Base-by-base conservation (phyloP, 2,113 vertebrate genomes). In the Rhineura floridana region DNA sequence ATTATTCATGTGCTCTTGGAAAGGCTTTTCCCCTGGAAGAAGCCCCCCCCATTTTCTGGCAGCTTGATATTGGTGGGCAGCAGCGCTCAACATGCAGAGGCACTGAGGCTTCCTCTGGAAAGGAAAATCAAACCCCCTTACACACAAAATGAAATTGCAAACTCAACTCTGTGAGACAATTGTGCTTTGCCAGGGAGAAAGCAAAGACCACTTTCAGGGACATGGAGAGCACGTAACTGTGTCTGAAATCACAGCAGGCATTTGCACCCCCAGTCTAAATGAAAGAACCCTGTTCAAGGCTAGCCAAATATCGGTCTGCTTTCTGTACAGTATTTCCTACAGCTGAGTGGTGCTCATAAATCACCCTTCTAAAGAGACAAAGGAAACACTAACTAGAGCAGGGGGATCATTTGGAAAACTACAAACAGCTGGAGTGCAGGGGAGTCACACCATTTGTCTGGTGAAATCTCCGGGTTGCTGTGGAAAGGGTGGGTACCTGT, bases 1-100 rank as follows among this genome's bases (percentile, higher is more conserved):
- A 95, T 96, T 90, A 94, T 94, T 93, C 88, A 93, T 93, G 30
- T 76, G 92, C 90, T 91, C 90, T 88, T 90, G 65, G 90, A 92
- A 84, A 92, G 90, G 91, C 91, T 1, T 92, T 36, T 78, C 70
- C 63, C 50, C 10, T 89, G 86, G 36, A 59, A 39, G 55, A 81
- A 4, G 19, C 44, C 15, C 69, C 92, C 91, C 93, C 91, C 92
- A 6, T 69, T 92, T 92, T 89, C 89, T 85, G 2, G 4, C 3
- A 1, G 15, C 0, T 13, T n/a, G 6, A 55, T 30, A 42, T n/a
- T 33, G 12, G 0, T n/a, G 12, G 15, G 70, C 33, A 72, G 55
- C 33, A 39, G 33, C 33, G 2, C 0, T 3, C 2, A 0, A 0
- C 83, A 0, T 1, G 0, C 19, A 8, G 2, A 36, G 1, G 3